Evolutionary conservation across 2,113 vertebrate genomes (phyloP), one percentile per base, ranked within the genome.

Genomic region (Mastomys coucha): DNA sequence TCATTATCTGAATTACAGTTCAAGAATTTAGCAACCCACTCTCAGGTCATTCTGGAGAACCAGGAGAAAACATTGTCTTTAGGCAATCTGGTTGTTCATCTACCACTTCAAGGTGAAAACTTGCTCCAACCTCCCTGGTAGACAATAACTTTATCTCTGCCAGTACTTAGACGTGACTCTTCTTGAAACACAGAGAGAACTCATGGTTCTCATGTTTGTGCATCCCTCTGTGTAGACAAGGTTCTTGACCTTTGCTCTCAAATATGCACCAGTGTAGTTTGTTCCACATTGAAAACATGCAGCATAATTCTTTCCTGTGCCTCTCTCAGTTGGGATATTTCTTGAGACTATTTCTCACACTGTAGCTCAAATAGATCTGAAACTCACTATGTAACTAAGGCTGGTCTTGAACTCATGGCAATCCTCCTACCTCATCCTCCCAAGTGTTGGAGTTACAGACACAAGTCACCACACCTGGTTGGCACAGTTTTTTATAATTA

Each of bases 401-500:
- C 49, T 89, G 51, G 69, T 24, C 60, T 49, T 67, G 60, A 86
- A 19, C 82, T 65, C 67, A 58, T 88, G 69, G 22, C 70, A 60
- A 58, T 60, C 19, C 24, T 89, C 9, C 70, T 58, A 7, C 1
- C n/a, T 60, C 53, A 88, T 53, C 26, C 60, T 67, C 82, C 39
- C 7, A 53, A 31, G 70, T 88, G 51, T 28, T 89, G 33, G 12
- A 39, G 73, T 72, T 88, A 51, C 51, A 88, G 45, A 72, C 36
- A 39, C 67, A n/a, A 75, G 70, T 70, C n/a, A 31, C 22, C 24
- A 75, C 51, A 75, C 26, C 49, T 12, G 24, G 51, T 31, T 75
- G 53, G n/a, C 16, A 85, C 87, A 88, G 63, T 67, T 65, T 16
- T 89, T 77, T 95, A 75, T 49, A 88, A 73, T 95, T 78, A 86